These are phyloP conservation scores for Scolopax rusticola DNA, from an alignment of 2,797 vertebrate genomes.

Conservation along the genomic window DNA sequence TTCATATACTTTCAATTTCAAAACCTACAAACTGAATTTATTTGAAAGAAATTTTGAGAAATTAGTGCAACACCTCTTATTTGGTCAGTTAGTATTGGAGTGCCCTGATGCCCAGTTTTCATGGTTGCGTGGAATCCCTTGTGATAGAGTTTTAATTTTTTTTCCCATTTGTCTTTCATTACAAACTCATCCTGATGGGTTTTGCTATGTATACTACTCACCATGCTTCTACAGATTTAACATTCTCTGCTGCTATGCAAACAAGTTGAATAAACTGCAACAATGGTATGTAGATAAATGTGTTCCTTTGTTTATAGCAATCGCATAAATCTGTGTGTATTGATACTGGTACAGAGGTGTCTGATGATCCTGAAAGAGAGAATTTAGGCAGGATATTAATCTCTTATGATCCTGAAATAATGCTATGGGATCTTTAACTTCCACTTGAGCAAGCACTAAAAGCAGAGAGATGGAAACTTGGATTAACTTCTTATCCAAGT, in stretches of 20 bases:
- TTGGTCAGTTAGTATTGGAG: background rate
- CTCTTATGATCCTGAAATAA: conserved; percentile 52
- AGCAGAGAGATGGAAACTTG: conserved; percentile 62
- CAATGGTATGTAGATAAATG: conserved; percentile 42
- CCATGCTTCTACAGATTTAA: background rate
- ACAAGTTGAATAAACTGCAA: conserved; percentile 28
- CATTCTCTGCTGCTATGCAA: background rate
- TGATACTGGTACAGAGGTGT: background rate
- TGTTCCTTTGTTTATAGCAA: conserved; percentile 28
- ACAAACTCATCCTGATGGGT: background rate
- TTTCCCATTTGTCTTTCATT: background rate
- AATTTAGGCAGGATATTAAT: conserved; percentile 46
- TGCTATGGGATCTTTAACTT: conserved; percentile 62
- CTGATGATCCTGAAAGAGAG: conserved; percentile 23
- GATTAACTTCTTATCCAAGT: conserved; percentile 68
- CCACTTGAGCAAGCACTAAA: conserved; percentile 72
- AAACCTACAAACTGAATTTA: background rate
- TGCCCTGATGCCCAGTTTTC: background rate
- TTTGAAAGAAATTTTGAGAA: background rate
- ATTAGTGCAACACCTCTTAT: background rate
- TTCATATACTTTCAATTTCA: background rate
- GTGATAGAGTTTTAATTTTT: background rate
- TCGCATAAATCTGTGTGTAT: background rate
- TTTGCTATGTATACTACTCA: background rate
- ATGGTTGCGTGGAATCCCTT: background rate